Base-by-base conservation (phyloP, 2,113 vertebrate genomes). In the Anthoscopus minutus region DNA sequence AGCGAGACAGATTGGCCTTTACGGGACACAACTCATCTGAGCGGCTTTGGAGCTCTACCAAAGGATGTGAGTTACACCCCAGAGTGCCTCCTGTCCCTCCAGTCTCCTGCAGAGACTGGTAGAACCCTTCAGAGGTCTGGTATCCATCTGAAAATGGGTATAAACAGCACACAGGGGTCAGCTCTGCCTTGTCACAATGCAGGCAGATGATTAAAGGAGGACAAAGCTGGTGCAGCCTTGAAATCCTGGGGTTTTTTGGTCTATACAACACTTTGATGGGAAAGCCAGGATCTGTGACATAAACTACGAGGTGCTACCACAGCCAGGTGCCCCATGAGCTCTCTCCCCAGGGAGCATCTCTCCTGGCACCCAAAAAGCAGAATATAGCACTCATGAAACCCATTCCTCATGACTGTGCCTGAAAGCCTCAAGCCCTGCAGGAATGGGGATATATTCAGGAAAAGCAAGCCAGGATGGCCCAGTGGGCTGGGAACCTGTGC, bases 291-390 rank as follows among this genome's bases (percentile, higher is more conserved):
- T 25, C 35, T 79, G 65, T 17, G 40, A 86, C 28, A 35, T 17
- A 15, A 82, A 35, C 37, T 18, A 1, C 2, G 27, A 60, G 35
- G 27, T 51, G 31, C 44, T 45, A 51, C 21, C 31, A 47, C 40
- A 69, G 42, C 21, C 0, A 0, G 66, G 17, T 12, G 44, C 24
- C 38, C 10, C 10, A 4, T 0, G 3, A 66, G 18, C 50, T 67
- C 62, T 19, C 12, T 44, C 42, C 30, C 21, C 7, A 7, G 37
- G 37, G 13, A 79, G 6, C 5, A 19, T 35, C 54, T 71, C 28
- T 65, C 13, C 4, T 27, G 56, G 51, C 31, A 85, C 73, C 40
- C 2, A 1, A 47, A 57, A 81, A 73, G 31, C 31, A 6, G 1
- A 13, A 38, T 3, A 9, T 12, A 19, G 4, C 4, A 2, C 44